Evolutionary conservation across 2,797 vertebrate genomes (phyloP).

Genomic region (Periparus ater): DNA sequence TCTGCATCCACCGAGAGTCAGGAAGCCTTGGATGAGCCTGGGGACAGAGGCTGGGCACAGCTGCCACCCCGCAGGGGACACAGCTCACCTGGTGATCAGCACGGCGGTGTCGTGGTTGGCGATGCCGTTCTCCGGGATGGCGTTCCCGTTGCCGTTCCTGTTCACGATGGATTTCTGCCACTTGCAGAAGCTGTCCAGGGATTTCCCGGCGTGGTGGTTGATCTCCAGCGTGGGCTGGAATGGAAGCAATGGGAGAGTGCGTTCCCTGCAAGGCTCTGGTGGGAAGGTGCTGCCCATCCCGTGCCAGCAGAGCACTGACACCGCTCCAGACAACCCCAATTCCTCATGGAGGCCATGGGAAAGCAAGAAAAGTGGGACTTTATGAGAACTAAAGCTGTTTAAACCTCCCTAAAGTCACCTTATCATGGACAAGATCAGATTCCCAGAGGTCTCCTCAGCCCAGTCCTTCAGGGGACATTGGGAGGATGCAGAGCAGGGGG

Average conservation of each 20-base stretch:
- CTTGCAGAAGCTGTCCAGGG: slow-evolving; percentile 98
- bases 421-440: not conserved
- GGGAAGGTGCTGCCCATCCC: not conserved
- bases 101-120: slow-evolving; percentile 97
- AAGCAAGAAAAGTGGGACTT: not conserved
- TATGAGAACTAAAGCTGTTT: not conserved
- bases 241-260: not conserved
- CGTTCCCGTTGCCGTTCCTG: slow-evolving; percentile 90
- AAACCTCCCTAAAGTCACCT: not conserved
- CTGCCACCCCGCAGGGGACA: not conserved
- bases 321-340: not conserved
- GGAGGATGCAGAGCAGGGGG: too few relatives aligned
- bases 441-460: not conserved
- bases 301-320: not conserved
- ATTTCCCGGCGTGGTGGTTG: slow-evolving; percentile 96
- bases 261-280: not conserved
- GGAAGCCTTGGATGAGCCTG: not conserved
- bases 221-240: slow-evolving; percentile 93
- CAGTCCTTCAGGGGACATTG: not conserved
- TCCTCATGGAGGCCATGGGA: not conserved
- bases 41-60: not conserved
- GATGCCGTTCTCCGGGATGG: slow-evolving; percentile 94
- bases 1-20: not conserved
- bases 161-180: slow-evolving; percentile 98
- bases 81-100: slow-evolving; percentile 91